Conservation (phyloP, 2,888 invertebrate genomes). For the Acanthosepion esculentum region DNA sequence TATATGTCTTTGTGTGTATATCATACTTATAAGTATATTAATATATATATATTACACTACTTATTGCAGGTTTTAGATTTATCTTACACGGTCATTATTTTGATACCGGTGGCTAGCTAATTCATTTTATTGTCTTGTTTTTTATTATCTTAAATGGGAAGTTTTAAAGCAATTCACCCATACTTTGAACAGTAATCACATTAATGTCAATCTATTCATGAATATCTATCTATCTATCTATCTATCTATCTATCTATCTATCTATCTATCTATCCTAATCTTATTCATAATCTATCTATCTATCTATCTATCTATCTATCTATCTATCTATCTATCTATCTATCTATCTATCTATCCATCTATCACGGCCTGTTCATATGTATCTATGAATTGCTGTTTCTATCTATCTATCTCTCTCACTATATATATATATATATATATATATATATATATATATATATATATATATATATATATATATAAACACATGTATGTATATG, state of each 20-base stretch:
- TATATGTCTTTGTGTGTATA: too few species aligned
- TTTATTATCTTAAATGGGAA: too few species aligned
- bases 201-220: not conserved
- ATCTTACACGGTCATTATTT: too few species aligned
- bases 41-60: too few species aligned
- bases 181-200: not conserved
- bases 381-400: not conserved
- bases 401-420: not conserved
- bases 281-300: too few species aligned
- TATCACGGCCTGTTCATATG: not conserved
- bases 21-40: too few species aligned
- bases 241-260: conserved; percentile 15
- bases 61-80: too few species aligned
- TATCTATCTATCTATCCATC: not conserved
- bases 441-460: not conserved
- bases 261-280: too few species aligned
- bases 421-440: not conserved
- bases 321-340: conserved; percentile 2
- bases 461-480: not conserved
- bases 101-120: too few species aligned
- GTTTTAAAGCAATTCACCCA: too few species aligned
- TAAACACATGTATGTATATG: too few species aligned
- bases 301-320: not conserved
- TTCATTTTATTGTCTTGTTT: too few species aligned
- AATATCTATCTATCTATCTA: not conserved